A percentile compares a stretch with the other conserved stretches of the same genome.
Evolutionary conservation across 1,140 invertebrate species (phyloP).

Genomic region (Drosophila ironensis): DNA sequence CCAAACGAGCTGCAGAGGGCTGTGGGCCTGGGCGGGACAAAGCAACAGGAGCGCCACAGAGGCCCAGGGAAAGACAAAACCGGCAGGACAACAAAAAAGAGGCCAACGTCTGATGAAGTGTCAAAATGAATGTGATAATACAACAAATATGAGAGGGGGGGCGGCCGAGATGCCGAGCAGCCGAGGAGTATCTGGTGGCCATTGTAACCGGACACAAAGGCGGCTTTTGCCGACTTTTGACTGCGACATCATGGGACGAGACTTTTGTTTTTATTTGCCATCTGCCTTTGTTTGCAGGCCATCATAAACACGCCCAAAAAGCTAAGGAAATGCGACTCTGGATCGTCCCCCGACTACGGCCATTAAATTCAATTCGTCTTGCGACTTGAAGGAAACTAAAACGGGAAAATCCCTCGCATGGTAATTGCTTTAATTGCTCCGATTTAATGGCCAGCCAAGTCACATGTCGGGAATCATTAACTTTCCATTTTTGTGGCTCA

Average conservation of each 20-base stretch:
- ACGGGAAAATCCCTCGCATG: no score
- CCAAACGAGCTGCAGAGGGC: constrained; percentile 9
- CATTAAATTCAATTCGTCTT: no score
- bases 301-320: neutral
- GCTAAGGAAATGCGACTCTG: neutral
- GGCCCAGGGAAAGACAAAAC: constrained; percentile 29
- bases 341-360: no score
- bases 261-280: constrained; percentile 53
- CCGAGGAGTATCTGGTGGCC: constrained; percentile 16
- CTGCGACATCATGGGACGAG: constrained; percentile 31
- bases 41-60: constrained; percentile 53
- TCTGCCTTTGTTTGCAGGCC: constrained; percentile 14
- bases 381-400: no score
- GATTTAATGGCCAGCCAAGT: no score
- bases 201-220: constrained; percentile 50
- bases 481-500: constrained; percentile 39
- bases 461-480: constrained; percentile 38
- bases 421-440: no score
- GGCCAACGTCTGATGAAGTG: constrained; percentile 79
- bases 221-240: constrained; percentile 51
- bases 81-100: constrained; percentile 18
- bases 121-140: constrained; percentile 79
- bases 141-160: constrained; percentile 57
- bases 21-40: constrained; percentile 48
- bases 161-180: neutral